phyloP scores from a whole-genome alignment of 1,140 invertebrate species.

The Notospermus geniculatus region DNA sequence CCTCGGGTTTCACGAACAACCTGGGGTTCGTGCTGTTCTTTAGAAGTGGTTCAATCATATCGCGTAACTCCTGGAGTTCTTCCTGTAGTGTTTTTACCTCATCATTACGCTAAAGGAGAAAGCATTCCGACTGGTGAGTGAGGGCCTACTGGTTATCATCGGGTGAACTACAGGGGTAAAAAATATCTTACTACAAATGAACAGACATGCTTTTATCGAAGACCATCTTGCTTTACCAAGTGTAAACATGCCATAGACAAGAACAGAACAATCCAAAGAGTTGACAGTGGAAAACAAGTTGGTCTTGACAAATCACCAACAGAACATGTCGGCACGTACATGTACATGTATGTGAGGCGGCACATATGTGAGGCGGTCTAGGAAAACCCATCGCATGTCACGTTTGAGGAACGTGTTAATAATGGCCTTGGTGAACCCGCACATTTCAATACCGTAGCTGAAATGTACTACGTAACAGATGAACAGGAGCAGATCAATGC shows the following conservation, averaged over 20 bases:
- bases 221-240: too few species aligned
- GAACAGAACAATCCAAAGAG: too few species aligned
- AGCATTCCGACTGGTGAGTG: neutral
- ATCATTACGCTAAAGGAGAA: constrained; percentile 34
- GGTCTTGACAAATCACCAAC: neutral
- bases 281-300: neutral
- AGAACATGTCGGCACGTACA: neutral
- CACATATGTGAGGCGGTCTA: neutral
- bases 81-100: constrained; percentile 39
- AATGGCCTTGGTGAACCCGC: neutral
- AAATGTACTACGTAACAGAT: too few species aligned
- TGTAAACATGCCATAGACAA: too few species aligned
- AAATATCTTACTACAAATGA: constrained; percentile 11
- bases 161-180: constrained; percentile 1
- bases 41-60: constrained; percentile 35
- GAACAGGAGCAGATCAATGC: too few species aligned
- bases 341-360: too few species aligned
- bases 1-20: constrained; percentile 39
- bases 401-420: neutral
- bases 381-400: neutral
- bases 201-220: too few species aligned
- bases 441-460: too few species aligned
- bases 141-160: neutral
- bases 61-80: constrained; percentile 37
- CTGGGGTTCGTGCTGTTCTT: constrained; percentile 23